Evolutionary conservation across 2,888 invertebrate species (phyloP).

Genomic region (Siphlonurus alternatus): DNA sequence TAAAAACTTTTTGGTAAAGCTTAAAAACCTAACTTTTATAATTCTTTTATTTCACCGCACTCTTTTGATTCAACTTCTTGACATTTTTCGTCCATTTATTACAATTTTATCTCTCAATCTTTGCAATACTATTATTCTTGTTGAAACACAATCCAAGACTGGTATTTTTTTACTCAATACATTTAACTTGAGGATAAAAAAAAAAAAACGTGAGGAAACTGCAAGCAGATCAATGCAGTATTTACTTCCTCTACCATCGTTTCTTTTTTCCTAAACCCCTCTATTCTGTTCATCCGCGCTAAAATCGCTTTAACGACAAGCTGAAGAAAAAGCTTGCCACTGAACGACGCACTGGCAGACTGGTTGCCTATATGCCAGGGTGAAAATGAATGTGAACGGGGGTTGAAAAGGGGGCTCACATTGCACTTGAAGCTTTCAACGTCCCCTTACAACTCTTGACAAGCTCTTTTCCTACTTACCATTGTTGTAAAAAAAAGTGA

Average conservation of each 20-base stretch:
- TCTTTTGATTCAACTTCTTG: no score
- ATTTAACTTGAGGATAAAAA: no score
- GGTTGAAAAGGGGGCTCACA: not conserved
- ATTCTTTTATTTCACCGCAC: no score
- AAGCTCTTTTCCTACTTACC: not conserved
- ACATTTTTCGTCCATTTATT: no score
- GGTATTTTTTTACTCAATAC: no score
- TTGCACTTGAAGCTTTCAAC: not conserved
- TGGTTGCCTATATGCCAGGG: not conserved
- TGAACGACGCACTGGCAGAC: not conserved
- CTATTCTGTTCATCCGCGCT: not conserved
- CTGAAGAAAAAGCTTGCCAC: not conserved
- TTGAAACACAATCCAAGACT: no score
- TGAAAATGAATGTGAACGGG: not conserved
- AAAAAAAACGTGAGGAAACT: no score
- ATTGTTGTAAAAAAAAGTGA: not conserved
- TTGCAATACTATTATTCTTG: no score
- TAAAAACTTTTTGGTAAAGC: no score
- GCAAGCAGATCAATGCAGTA: no score
- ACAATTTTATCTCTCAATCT: no score
- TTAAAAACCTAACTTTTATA: no score
- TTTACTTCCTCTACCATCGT: not conserved
- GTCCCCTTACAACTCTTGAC: not conserved
- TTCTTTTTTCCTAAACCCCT: not conserved
- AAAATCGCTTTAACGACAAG: not conserved